Conservation (phyloP, 1,140 invertebrate genomes). For the Cyclargus thomasi region DNA sequence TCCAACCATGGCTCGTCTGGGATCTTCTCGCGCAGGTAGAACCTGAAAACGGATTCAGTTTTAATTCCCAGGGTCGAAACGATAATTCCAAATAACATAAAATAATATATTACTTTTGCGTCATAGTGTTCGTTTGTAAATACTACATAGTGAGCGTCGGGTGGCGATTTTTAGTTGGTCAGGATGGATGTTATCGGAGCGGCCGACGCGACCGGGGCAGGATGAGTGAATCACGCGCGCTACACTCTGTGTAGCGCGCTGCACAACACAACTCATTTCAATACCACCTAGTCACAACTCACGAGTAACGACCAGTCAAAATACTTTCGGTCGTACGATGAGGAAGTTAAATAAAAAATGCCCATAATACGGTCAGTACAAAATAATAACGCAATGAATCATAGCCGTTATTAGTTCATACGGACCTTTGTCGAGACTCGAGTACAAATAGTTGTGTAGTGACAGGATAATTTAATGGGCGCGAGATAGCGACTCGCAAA, state of each 20-base stretch:
- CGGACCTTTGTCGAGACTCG: conserved; percentile 31
- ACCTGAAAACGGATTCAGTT: conserved; percentile 67
- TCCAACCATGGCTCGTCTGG: conserved; percentile 88
- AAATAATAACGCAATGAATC: conserved; percentile 37
- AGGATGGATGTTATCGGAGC: conserved; percentile 64
- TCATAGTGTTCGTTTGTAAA: conserved; percentile 41
- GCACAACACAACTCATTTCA: neutral
- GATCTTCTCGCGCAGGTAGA: conserved; percentile 89
- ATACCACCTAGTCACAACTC: no score
- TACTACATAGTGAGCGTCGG: conserved; percentile 34
- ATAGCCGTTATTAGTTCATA: conserved; percentile 28
- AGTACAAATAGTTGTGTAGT: conserved; percentile 37
- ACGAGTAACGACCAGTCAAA: neutral
- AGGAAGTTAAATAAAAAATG: conserved; percentile 16
- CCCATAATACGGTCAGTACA: conserved; percentile 29
- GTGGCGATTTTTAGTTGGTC: conserved; percentile 58
- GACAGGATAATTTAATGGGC: conserved; percentile 38
- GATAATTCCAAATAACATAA: conserved; percentile 17
- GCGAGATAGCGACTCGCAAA: conserved; percentile 18
- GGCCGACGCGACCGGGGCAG: conserved; percentile 42
- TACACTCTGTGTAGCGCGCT: neutral
- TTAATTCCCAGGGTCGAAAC: neutral
- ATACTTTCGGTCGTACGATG: neutral
- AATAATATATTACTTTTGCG: conserved; percentile 48
- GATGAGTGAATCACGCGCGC: conserved; percentile 60